Conservation (phyloP, 2,888 invertebrate genomes). For the Cephus pulcher region DNA sequence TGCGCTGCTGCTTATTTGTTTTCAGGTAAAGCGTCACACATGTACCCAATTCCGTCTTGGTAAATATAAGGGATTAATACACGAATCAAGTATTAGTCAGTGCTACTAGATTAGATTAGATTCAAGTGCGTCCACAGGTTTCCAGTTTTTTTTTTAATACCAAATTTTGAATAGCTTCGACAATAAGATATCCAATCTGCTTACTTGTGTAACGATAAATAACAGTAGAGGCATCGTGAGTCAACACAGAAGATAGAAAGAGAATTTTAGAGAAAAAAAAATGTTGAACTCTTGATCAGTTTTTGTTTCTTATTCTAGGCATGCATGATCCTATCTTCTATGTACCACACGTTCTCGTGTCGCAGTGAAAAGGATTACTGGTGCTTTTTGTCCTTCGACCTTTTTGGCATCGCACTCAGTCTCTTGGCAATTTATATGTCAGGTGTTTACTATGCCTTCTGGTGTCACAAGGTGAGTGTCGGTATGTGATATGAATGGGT, state of each 20-base stretch:
- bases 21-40: conserved; percentile 74
- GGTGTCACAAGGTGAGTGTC: conserved; percentile 87
- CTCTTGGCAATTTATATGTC: conserved; percentile 94
- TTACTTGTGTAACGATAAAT: not conserved
- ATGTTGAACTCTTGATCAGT: not conserved
- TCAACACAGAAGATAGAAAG: not conserved
- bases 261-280: not conserved
- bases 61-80: not conserved
- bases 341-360: conserved; percentile 96
- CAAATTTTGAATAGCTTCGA: not conserved
- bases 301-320: conserved; percentile 72
- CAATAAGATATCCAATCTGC: not conserved
- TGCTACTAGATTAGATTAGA: not conserved
- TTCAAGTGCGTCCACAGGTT: not conserved
- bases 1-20: conserved; percentile 85
- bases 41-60: not conserved
- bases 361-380: conserved; percentile 88
- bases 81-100: not conserved
- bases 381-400: conserved; percentile 88
- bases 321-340: conserved; percentile 91
- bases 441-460: conserved; percentile 96
- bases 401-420: conserved; percentile 93
- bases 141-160: not conserved
- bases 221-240: not conserved
- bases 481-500: not conserved